Base-by-base conservation (phyloP, 92 coral and sea anemone genomes). In the Epizoanthus scotinus region DNA sequence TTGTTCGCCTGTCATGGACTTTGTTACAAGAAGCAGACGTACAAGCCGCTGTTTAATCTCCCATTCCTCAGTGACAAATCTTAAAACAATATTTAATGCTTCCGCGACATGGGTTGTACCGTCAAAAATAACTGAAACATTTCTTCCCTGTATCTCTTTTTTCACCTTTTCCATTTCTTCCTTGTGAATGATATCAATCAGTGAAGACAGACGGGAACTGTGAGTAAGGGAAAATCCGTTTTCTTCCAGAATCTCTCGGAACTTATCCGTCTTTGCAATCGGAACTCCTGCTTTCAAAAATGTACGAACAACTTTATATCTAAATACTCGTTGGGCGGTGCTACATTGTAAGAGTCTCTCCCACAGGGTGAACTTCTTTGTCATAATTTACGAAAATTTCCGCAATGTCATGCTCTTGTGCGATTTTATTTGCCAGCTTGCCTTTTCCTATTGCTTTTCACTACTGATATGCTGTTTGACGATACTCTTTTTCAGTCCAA, bases 281-380 rank as follows among this genome's bases (percentile, higher is more conserved):
- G 91, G 68, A 84, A 87, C 77, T 36, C 80, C 87, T 29, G 87
- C 91, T 84, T 87, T 83, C 87, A 78, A 67, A 67, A 87, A 83
- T 9, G 87, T 73, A 56, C 86, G 44, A 53, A 83, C 70, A 18
- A 87, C 91, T 79, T 87, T 87, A 62, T 77, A 56, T 22, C 91
- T 77, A 70, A 78, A 87, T 68, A 78, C 87, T 53, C 77, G 61
- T 52, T 68, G 82, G 7, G 71, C 84, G 36, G 62, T 61, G 65
- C 64, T n/a, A n/a, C n/a, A n/a, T n/a, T n/a, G n/a, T 59, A 50
- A 80, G 64, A 50, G 77, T 80, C 54, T 80, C 84, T 28, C 66
- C 84, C 36, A 52, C 55, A n/a, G 74, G 77, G 53, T 67, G 77
- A 20, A 36, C 52, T 20, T 80, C 13, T 66, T 71, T 31, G 52